Evolutionary conservation across 1,140 invertebrate species (phyloP), one percentile per base, ranked within the genome.

Genomic region (Anagrus nilaparvatae): DNA sequence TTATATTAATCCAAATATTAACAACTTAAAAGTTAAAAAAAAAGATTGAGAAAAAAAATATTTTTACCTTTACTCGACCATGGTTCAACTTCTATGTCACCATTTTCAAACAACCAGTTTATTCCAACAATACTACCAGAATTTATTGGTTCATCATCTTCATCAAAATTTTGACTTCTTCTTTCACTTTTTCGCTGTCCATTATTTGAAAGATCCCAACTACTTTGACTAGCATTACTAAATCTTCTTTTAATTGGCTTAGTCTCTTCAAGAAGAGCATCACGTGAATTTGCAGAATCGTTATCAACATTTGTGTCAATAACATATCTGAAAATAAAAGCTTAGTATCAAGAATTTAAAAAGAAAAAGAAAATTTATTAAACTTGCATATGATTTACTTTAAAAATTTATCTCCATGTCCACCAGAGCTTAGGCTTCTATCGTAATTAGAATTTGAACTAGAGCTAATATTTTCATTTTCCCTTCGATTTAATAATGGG

Each of bases 401-500:
- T 35, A 60, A 54, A 44, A 59, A 65, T 58, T 60, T 63, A 43
- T 66, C 57, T 33, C 63, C 55, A 32, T 59, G 56, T 43, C 58
- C 57, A 17, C 59, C 47, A 33, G 58, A 47, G 37, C 59, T 61
- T 27, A 56, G 51, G 45, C 59, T 61, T 46, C 58, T 47, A 35
- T 61, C 61, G 19, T 58, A 53, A 58, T 56, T 65, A 30, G 50
- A 44, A n/a, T n/a, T n/a, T n/a, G n/a, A n/a, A 31, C 47, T 45
- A 31, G 48, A 47, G 36, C 51, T 47, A 19, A 51, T 53, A 19
- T 56, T 47, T 18, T 65, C 55, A 21, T 49, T 54, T 31, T 50
- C 60, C 61, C 70, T 78, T 27, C 75, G 59, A 52, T 76, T 72
- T 1, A 77, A 72, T 54, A 79, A 72, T 29, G 78, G 73, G 40